These are phyloP conservation scores for Notechis scutatus DNA, from an alignment of 2,113 vertebrate species.

Conservation along the genomic window DNA sequence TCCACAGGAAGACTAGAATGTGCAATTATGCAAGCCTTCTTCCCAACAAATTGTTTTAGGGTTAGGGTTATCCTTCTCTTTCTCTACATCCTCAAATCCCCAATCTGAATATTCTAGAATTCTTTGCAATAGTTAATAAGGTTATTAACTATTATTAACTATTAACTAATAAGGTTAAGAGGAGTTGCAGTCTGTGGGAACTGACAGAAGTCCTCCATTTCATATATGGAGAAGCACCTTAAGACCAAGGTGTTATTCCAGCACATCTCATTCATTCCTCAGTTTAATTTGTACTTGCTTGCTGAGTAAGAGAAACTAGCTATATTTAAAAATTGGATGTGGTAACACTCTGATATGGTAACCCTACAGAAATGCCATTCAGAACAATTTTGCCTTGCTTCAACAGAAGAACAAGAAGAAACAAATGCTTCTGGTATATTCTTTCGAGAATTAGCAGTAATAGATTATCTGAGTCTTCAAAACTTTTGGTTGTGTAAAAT, in stretches of 20 bases:
- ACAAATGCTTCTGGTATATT: neutral
- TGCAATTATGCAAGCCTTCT: neutral
- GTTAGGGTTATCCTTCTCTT: neutral
- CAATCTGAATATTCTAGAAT: neutral
- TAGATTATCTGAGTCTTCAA: constrained; percentile 27
- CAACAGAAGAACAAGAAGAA: neutral
- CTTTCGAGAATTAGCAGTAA: constrained; percentile 35
- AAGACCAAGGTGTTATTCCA: neutral
- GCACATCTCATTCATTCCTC: neutral
- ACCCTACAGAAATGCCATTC: neutral
- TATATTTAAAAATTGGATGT: neutral
- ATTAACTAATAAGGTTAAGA: neutral
- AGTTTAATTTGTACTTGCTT: neutral
- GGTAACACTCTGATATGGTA: neutral
- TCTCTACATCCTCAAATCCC: neutral
- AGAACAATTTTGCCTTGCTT: neutral
- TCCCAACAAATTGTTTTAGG: neutral
- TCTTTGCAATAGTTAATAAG: neutral
- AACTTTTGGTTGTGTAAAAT: constrained; percentile 45
- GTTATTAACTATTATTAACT: no score
- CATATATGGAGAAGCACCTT: neutral
- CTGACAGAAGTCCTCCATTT: neutral
- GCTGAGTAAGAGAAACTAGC: neutral
- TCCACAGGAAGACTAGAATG: neutral
- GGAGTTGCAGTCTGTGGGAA: neutral